Conservation (phyloP, 2,113 vertebrate genomes). For the Albula goreensis region DNA sequence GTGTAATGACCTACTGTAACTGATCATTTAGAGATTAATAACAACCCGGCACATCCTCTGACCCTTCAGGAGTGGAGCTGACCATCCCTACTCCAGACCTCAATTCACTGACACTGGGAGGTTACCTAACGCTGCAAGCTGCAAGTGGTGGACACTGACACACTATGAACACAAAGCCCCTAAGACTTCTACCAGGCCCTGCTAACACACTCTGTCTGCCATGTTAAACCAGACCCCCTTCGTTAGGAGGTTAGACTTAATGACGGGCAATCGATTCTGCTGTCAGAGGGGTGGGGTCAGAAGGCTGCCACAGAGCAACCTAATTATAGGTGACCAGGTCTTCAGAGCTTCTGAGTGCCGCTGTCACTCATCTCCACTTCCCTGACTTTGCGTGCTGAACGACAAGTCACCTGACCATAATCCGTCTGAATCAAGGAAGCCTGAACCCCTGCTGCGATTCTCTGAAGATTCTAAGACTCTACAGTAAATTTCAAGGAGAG, state of each 20-base stretch:
- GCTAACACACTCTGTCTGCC: neutral
- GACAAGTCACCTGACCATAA: constrained; percentile 24
- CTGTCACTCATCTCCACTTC: neutral
- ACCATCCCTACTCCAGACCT: too few species aligned
- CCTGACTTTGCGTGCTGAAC: neutral
- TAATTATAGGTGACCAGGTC: neutral
- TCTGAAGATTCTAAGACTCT: neutral
- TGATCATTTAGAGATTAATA: too few species aligned
- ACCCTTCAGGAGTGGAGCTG: too few species aligned
- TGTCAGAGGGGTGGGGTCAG: neutral
- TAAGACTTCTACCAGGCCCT: neutral
- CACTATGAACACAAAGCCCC: neutral
- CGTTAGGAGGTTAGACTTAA: neutral
- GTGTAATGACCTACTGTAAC: too few species aligned
- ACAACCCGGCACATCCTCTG: too few species aligned
- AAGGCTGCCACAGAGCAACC: neutral
- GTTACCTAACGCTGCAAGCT: neutral
- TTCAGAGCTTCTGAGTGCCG: neutral
- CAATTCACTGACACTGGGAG: neutral
- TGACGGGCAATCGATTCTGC: neutral
- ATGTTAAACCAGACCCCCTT: constrained; percentile 9
- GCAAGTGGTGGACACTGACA: neutral
- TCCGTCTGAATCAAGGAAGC: constrained; percentile 6
- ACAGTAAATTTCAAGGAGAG: neutral
- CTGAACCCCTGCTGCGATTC: neutral